These are phyloP conservation scores for Dufourea novaeangliae DNA, from an alignment of 1,140 invertebrate genomes.

Conservation along the genomic window DNA sequence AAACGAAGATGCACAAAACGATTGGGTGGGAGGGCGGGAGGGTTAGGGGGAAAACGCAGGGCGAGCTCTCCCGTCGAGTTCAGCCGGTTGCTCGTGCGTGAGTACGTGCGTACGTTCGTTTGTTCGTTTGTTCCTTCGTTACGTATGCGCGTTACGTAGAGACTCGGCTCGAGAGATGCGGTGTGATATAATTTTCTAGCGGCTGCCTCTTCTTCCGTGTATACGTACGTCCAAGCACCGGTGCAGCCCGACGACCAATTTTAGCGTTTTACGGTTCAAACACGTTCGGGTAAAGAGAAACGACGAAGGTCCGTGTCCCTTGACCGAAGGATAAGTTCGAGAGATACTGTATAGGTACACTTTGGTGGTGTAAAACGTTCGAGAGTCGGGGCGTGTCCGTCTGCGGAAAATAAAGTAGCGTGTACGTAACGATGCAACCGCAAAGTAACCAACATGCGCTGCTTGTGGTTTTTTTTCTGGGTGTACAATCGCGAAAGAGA, in stretches of 20 bases:
- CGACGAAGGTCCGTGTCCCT: no score
- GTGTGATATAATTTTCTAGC: constrained; percentile 72
- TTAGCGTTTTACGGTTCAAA: no score
- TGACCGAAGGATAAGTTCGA: no score
- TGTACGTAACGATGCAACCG: no score
- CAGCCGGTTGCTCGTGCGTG: constrained; percentile 18
- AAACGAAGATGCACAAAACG: neutral
- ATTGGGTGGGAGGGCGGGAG: neutral
- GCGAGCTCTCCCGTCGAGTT: constrained; percentile 29
- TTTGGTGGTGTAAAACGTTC: no score
- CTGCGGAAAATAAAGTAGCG: no score
- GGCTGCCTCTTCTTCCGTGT: constrained; percentile 52
- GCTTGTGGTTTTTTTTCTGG: no score
- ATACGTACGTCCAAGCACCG: neutral
- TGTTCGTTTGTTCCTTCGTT: constrained; percentile 66
- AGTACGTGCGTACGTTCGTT: neutral
- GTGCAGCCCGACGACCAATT: neutral
- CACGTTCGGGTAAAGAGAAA: no score
- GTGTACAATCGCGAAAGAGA: no score
- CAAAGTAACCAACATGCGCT: no score
- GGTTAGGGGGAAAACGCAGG: constrained; percentile 18
- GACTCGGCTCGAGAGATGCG: constrained; percentile 65
- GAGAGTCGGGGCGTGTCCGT: no score
- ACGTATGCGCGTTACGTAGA: constrained; percentile 72
- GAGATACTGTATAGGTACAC: no score